A percentile compares a stretch with the other conserved stretches of the same genome.
These are phyloP conservation scores for Onchidella celtica DNA, from an alignment of 2,888 invertebrate species.

Conservation along the genomic window DNA sequence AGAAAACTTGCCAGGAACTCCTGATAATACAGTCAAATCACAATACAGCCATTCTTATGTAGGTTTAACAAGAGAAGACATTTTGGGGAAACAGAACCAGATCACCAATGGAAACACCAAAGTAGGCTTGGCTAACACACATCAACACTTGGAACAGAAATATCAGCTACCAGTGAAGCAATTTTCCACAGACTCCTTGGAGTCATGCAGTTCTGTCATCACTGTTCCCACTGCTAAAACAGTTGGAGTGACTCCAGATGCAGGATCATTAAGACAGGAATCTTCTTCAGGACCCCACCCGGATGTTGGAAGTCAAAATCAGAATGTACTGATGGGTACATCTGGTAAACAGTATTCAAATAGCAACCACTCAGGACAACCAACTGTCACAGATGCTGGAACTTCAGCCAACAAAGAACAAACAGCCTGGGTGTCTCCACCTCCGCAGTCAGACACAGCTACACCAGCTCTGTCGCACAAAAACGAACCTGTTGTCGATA, in stretches of 20 bases:
- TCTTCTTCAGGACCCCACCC: background rate
- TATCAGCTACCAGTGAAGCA: constrained; percentile 9
- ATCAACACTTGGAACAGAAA: background rate
- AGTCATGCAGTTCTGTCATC: constrained; percentile 31
- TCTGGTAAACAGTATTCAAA: background rate
- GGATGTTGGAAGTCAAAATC: background rate
- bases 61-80: background rate
- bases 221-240: constrained; percentile 17
- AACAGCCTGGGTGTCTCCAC: constrained; percentile 28
- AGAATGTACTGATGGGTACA: background rate
- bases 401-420: constrained; percentile 25
- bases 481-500: constrained; percentile 6
- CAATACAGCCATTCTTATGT: background rate
- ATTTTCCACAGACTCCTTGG: constrained; percentile 37
- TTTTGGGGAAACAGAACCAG: background rate
- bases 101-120: background rate
- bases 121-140: background rate
- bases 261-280: background rate
- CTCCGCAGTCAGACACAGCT: constrained; percentile 8
- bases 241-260: background rate
- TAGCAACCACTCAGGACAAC: background rate
- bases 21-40: background rate
- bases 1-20: background rate
- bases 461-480: background rate
- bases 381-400: too few species aligned